These are phyloP conservation scores for Sebastes melanostomus DNA, from an alignment of 2,797 vertebrate species.

Conservation along the genomic window DNA sequence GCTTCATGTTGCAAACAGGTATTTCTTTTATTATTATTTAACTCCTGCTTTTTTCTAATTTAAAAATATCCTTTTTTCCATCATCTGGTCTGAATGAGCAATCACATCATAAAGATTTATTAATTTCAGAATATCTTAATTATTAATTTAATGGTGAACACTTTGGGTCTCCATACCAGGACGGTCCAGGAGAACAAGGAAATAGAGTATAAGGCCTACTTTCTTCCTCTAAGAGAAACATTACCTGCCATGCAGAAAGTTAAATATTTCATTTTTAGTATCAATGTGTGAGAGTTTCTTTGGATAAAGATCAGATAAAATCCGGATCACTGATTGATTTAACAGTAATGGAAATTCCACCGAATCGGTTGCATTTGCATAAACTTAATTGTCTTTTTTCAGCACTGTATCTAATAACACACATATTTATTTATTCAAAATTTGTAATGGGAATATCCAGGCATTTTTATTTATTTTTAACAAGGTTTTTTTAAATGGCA, in stretches of 20 bases:
- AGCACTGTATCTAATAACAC: too few species aligned
- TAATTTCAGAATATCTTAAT: background rate
- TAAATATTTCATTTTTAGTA: background rate
- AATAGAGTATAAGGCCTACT: too few species aligned
- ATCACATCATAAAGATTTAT: background rate
- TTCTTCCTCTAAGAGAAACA: background rate
- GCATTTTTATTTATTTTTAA: too few species aligned
- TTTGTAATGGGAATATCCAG: too few species aligned
- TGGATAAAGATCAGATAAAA: too few species aligned
- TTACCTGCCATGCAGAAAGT: background rate
- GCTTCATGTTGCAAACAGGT: too few species aligned
- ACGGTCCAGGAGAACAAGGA: background rate
- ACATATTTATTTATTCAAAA: too few species aligned
- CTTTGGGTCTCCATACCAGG: background rate
- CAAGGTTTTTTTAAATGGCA: too few species aligned
- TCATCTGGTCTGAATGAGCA: background rate
- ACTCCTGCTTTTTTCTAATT: accelerated
- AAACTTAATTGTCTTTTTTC: too few species aligned
- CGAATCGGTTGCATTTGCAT: background rate
- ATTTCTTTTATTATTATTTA: too few species aligned
- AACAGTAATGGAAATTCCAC: background rate
- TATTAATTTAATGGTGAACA: background rate
- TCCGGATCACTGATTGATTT: background rate
- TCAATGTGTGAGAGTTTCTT: background rate
- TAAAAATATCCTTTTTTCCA: too few species aligned